Percentiles rank a stretch among this genome's conserved stretches.
These are phyloP conservation scores for Channallabes apus DNA, from an alignment of 2,797 vertebrate species.

Conservation along the genomic window DNA sequence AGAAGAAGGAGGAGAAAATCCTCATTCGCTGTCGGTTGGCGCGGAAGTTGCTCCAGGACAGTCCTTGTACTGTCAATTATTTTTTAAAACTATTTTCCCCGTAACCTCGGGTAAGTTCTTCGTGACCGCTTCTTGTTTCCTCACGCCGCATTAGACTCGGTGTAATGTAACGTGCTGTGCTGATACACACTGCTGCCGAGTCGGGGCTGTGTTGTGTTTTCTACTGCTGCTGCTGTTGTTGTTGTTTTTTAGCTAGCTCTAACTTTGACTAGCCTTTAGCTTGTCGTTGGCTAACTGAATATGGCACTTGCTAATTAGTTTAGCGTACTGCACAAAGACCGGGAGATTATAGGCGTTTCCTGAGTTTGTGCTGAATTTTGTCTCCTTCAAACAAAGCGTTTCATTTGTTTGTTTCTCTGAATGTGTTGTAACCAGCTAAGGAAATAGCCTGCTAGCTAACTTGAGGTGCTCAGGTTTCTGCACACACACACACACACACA, in stretches of 20 bases:
- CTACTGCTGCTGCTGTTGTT: too few species aligned
- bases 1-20: conserved; percentile 39
- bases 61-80: conserved; percentile 36
- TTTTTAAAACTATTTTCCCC: conserved; percentile 17
- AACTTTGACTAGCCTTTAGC: conserved; percentile 29
- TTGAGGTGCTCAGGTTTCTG: not conserved
- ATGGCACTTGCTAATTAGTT: not conserved
- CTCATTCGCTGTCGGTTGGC: conserved; percentile 53
- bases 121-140: not conserved
- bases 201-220: not conserved
- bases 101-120: not conserved
- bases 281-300: not conserved
- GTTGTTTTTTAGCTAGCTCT: not conserved
- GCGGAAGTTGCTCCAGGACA: conserved; percentile 45
- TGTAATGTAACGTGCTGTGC: not conserved
- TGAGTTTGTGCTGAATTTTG: not conserved
- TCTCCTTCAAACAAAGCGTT: not conserved
- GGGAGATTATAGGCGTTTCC: not conserved
- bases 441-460: not conserved
- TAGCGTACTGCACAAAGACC: not conserved
- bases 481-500: too few species aligned
- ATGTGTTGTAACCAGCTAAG: not conserved
- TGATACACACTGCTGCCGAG: not conserved
- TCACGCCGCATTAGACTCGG: not conserved
- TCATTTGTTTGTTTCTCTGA: not conserved